Percentiles rank a stretch among this genome's conserved stretches.
phyloP scores from a whole-genome alignment of 2,888 invertebrate species.

The Rhingia rostrata region DNA sequence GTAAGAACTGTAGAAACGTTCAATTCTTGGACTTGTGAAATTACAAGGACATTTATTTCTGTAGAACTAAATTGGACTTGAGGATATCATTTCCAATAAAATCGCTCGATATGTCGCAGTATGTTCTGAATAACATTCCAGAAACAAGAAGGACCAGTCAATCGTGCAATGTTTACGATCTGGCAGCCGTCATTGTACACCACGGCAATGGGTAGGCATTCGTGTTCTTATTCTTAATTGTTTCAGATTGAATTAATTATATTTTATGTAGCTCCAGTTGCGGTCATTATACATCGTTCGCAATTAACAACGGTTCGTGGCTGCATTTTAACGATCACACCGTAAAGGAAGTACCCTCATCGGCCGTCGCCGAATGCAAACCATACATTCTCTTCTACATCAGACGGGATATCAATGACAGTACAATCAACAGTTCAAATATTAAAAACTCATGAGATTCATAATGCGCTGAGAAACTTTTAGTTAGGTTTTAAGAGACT shows the following conservation, averaged over 20 bases:
- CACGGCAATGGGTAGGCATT: conserved; percentile 88
- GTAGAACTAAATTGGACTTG: conserved; percentile 89
- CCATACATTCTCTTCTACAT: conserved; percentile 94
- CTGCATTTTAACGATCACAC: conserved; percentile 94
- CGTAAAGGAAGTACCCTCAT: conserved; percentile 85
- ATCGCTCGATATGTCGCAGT: conserved; percentile 90
- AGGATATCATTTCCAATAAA: conserved; percentile 90
- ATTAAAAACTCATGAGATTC: conserved; percentile 70
- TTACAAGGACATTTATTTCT: not conserved
- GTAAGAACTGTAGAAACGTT: not conserved
- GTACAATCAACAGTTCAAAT: conserved; percentile 68
- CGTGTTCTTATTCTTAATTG: not conserved
- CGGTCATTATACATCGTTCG: conserved; percentile 93
- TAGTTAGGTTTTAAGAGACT: conserved; percentile 75
- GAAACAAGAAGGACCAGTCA: conserved; percentile 87
- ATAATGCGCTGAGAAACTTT: conserved; percentile 53
- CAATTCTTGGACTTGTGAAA: not conserved
- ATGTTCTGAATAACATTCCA: conserved; percentile 87
- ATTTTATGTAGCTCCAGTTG: conserved; percentile 87
- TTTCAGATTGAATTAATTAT: not conserved
- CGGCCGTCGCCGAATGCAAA: conserved; percentile 90
- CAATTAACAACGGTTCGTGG: conserved; percentile 91
- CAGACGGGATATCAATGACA: conserved; percentile 84
- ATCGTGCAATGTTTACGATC: conserved; percentile 88
- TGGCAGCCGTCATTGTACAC: conserved; percentile 92